phyloP scores from a whole-genome alignment of 2,113 vertebrate genomes.

The Forbesichthys agassizii region DNA sequence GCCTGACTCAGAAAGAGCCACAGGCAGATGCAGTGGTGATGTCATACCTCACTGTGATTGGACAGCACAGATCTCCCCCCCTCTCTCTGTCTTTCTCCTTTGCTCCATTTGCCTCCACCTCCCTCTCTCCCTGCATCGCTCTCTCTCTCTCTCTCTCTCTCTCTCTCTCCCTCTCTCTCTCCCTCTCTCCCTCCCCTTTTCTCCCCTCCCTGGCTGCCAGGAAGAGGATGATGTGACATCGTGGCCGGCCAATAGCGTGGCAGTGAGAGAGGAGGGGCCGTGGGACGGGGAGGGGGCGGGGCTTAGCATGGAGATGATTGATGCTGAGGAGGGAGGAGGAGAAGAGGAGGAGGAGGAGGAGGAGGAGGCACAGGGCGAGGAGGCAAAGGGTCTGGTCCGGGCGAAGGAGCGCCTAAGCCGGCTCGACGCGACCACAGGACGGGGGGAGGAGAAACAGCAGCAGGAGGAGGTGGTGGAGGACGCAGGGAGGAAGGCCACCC shows the following conservation, averaged over 20 bases:
- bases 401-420: slow-evolving; percentile 50
- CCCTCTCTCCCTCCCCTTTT: slow-evolving; percentile 21
- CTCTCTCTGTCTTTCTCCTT: slow-evolving; percentile 10
- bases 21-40: slow-evolving; percentile 63
- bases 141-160: slow-evolving; percentile 18
- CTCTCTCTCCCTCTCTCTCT: slow-evolving; percentile 21
- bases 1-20: slow-evolving; percentile 44
- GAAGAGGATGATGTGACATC: slow-evolving; percentile 82
- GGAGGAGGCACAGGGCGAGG: slow-evolving; percentile 46
- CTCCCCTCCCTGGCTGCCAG: slow-evolving; percentile 68
- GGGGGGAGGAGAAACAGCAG: slow-evolving; percentile 17
- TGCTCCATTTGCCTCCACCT: slow-evolving; percentile 1
- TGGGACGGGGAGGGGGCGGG: slow-evolving; percentile 81
- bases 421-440: slow-evolving; percentile 55
- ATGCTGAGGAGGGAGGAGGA: slow-evolving; percentile 79
- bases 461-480: slow-evolving; percentile 40
- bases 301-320: slow-evolving; percentile 87
- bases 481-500: slow-evolving; percentile 51
- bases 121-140: slow-evolving; percentile 7
- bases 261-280: slow-evolving; percentile 68
- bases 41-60: slow-evolving; percentile 66
- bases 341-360: slow-evolving; percentile 23
- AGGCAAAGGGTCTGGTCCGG: slow-evolving; percentile 53
- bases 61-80: slow-evolving; percentile 36
- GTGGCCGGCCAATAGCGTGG: slow-evolving; percentile 68